Evolutionary conservation across 2,113 vertebrate genomes (phyloP).

Genomic region (Amphiprion ocellaris): DNA sequence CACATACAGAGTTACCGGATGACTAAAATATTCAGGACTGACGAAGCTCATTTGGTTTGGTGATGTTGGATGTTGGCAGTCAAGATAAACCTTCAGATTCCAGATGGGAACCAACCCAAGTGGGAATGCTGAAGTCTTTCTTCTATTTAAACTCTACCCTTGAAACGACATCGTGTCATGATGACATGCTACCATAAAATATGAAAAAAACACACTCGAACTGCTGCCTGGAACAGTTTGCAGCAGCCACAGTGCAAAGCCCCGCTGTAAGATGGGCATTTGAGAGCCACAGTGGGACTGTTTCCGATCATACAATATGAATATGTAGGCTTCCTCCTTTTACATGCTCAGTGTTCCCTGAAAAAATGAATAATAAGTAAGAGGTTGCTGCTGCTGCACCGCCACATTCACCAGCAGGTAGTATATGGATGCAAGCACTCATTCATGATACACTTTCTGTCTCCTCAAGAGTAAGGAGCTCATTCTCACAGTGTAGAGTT

Average conservation of each 20-base stretch:
- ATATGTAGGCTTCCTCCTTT: slow-evolving; percentile 16
- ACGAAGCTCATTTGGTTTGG: slow-evolving; percentile 56
- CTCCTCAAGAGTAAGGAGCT: slow-evolving; percentile 13
- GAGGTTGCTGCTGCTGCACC: slow-evolving; percentile 10
- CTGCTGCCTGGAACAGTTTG: neutral
- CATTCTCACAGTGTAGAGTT: neutral
- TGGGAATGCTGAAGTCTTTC: slow-evolving; percentile 4
- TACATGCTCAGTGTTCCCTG: slow-evolving; percentile 23
- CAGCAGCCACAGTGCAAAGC: neutral
- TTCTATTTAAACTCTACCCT: slow-evolving; percentile 26
- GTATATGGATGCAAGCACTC: neutral
- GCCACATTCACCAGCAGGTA: slow-evolving; percentile 13
- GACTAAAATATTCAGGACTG: slow-evolving; percentile 28
- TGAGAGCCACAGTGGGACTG: slow-evolving; percentile 23
- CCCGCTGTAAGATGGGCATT: neutral
- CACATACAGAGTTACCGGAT: neutral
- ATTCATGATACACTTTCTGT: neutral
- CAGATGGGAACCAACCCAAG: slow-evolving; percentile 32
- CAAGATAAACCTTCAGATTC: slow-evolving; percentile 15
- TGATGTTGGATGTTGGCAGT: slow-evolving; percentile 44
- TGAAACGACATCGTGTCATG: slow-evolving; percentile 1
- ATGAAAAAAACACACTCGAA: slow-evolving; percentile 1
- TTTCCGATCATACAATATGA: slow-evolving; percentile 29
- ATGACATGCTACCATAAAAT: slow-evolving; percentile 10
- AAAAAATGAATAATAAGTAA: slow-evolving; percentile 21